These are phyloP conservation scores for Patella caerulea DNA, from an alignment of 2,888 invertebrate species.

Conservation along the genomic window DNA sequence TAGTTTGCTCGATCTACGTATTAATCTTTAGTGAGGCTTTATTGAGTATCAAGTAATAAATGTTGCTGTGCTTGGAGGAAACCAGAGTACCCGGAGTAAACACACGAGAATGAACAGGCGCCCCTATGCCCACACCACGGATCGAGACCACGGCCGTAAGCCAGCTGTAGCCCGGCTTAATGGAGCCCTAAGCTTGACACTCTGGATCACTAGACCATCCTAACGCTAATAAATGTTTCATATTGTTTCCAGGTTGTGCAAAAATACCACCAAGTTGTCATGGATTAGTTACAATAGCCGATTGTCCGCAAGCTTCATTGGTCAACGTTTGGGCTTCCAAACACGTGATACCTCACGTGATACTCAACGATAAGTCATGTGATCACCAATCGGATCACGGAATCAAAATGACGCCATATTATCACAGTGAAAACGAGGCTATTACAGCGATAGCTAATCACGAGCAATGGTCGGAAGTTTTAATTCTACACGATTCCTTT, in stretches of 20 bases:
- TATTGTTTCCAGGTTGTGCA: conserved; percentile 17
- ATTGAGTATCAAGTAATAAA: too few relatives aligned
- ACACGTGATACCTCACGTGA: conserved; percentile 25
- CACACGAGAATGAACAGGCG: too few relatives aligned
- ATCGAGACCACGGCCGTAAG: too few relatives aligned
- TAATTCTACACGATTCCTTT: conserved; percentile 14
- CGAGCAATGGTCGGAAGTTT: conserved; percentile 16
- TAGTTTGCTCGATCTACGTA: too few relatives aligned
- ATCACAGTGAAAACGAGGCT: not conserved
- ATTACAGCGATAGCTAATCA: conserved; percentile 9
- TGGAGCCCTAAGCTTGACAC: too few relatives aligned
- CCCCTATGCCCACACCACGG: too few relatives aligned
- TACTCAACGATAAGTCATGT: conserved; percentile 14
- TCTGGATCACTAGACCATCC: too few relatives aligned
- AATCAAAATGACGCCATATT: conserved; percentile 5
- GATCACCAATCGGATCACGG: conserved; percentile 6
- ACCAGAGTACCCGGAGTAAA: too few relatives aligned
- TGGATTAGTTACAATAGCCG: conserved; percentile 19
- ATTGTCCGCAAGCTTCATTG: conserved; percentile 12
- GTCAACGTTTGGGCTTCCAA: conserved; percentile 24
- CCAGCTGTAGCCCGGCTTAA: too few relatives aligned
- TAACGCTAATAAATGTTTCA: not conserved
- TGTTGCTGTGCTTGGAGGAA: too few relatives aligned
- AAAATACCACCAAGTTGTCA: conserved; percentile 5
- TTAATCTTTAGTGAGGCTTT: too few relatives aligned